Evolutionary conservation across 2,888 invertebrate genomes (phyloP).

Genomic region (Cremastinae sp.): DNA sequence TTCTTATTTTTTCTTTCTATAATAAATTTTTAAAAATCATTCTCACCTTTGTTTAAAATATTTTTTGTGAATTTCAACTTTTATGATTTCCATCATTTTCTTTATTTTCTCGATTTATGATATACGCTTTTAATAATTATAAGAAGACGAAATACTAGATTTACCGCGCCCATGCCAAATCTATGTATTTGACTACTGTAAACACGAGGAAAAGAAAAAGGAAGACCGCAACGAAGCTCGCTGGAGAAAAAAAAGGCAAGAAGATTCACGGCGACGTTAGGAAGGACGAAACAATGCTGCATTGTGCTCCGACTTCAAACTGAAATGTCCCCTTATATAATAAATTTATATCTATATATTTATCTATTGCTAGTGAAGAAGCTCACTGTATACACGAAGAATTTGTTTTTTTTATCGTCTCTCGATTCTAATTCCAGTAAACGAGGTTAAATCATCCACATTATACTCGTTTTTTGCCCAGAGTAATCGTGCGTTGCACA

Average conservation of each 20-base stretch:
- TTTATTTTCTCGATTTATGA: not conserved
- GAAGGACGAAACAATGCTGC: conserved; percentile 76
- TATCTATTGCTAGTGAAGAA: conserved; percentile 42
- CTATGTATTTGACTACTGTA: conserved; percentile 59
- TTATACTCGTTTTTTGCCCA: conserved; percentile 53
- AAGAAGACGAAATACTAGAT: conserved; percentile 53
- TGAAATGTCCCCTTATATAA: conserved; percentile 63
- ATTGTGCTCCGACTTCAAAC: conserved; percentile 74
- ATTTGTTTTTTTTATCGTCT: conserved; percentile 13
- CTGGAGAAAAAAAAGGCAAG: conserved; percentile 65
- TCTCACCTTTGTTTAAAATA: too few species aligned
- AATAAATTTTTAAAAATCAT: too few species aligned
- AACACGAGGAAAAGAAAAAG: conserved; percentile 31
- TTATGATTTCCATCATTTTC: not conserved
- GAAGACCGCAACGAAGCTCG: conserved; percentile 9
- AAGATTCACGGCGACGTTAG: conserved; percentile 48
- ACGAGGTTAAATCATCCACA: conserved; percentile 62
- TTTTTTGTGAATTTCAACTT: too few species aligned
- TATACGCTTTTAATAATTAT: not conserved
- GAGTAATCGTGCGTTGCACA: conserved; percentile 63
- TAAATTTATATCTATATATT: conserved; percentile 26
- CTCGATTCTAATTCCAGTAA: conserved; percentile 32
- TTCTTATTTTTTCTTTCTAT: too few species aligned
- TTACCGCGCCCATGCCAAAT: conserved; percentile 45
- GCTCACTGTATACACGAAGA: conserved; percentile 30